Evolutionary conservation across 2,797 vertebrate species (phyloP).

Genomic region (Siniperca obscura): DNA sequence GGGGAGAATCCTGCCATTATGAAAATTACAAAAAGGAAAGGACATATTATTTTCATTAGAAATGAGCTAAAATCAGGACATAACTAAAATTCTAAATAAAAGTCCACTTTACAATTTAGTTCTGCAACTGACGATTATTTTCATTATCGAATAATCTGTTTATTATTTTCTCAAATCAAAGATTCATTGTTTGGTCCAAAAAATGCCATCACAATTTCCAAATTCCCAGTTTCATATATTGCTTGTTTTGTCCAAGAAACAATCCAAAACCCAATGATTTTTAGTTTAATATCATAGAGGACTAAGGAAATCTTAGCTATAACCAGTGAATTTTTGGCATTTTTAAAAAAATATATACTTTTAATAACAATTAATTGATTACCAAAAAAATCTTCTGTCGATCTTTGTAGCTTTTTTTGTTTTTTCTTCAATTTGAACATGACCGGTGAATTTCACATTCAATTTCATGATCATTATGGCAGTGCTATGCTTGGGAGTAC

Average conservation of each 20-base stretch:
- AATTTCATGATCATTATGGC: neutral
- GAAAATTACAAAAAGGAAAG: neutral
- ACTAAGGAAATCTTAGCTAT: no score
- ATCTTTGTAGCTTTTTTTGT: no score
- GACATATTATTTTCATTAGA: neutral
- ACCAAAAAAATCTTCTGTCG: no score
- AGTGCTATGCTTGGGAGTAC: neutral
- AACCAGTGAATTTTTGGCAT: no score
- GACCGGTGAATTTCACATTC: neutral
- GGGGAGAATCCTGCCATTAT: neutral
- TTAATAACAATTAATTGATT: no score
- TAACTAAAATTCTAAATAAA: neutral
- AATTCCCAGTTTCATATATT: no score
- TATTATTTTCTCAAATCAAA: neutral
- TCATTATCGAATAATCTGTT: neutral
- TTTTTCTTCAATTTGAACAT: no score
- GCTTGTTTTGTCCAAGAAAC: no score
- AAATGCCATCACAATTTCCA: no score
- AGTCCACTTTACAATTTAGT: neutral
- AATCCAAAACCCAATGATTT: no score
- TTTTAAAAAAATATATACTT: no score
- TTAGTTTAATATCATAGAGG: no score
- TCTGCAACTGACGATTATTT: neutral
- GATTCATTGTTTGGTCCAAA: neutral
- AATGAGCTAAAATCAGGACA: neutral